phyloP scores from a whole-genome alignment of 2,888 invertebrate species.

The Lucinisca nassula region DNA sequence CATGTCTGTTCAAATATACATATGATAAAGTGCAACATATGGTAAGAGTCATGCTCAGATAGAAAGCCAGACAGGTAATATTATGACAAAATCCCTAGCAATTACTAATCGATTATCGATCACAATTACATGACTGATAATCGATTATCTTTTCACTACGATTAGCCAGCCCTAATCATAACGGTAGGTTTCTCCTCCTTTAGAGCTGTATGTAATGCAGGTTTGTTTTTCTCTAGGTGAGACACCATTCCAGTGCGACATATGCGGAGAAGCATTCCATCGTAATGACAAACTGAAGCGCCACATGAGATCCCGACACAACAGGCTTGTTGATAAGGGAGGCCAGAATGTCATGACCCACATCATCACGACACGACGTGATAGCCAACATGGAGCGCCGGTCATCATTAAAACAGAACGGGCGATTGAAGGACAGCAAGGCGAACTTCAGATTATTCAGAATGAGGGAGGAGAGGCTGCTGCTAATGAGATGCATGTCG shows the following conservation, averaged over 20 bases:
- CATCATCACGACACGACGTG: slow-evolving; percentile 57
- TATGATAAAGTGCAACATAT: too few relatives aligned
- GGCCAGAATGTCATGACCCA: slow-evolving; percentile 26
- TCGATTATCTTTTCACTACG: too few relatives aligned
- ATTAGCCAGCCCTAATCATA: too few relatives aligned
- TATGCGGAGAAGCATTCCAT: slow-evolving; percentile 70
- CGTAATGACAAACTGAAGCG: slow-evolving; percentile 69
- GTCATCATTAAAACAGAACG: slow-evolving; percentile 62
- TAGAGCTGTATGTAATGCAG: too few relatives aligned
- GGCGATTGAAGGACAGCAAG: slow-evolving; percentile 43
- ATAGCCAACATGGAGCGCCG: slow-evolving; percentile 38
- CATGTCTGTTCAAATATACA: too few relatives aligned
- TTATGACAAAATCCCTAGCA: too few relatives aligned
- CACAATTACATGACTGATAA: too few relatives aligned
- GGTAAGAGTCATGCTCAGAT: too few relatives aligned
- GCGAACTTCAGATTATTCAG: slow-evolving; percentile 13
- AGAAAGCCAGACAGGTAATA: too few relatives aligned
- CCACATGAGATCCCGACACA: slow-evolving; percentile 66
- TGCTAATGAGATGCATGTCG: slow-evolving; percentile 62
- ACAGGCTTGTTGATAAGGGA: not conserved
- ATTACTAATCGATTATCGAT: too few relatives aligned
- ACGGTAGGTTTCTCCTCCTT: too few relatives aligned
- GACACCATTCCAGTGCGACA: slow-evolving; percentile 68
- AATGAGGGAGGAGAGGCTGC: slow-evolving; percentile 13
- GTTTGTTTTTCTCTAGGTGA: slow-evolving; percentile 43